A percentile compares a stretch with the other conserved stretches of the same genome.
Evolutionary conservation across 2,888 invertebrate genomes (phyloP).

Genomic region (Schrankia costaestrigalis): DNA sequence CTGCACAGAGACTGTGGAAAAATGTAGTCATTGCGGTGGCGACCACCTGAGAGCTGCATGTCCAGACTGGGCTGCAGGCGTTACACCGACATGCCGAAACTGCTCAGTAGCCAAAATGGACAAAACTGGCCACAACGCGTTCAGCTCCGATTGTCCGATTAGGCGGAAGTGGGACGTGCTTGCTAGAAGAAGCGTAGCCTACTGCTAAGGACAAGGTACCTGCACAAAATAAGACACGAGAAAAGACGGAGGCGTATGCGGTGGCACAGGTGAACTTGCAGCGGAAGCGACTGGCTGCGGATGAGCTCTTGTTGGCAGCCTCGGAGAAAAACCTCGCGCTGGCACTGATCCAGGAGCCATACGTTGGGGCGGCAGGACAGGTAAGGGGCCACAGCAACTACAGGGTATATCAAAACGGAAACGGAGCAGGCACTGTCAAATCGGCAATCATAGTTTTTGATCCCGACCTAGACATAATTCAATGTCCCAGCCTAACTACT

Average conservation of each 20-base stretch:
- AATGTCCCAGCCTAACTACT: neutral
- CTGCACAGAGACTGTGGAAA: neutral
- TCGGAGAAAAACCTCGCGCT: neutral
- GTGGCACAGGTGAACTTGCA: neutral
- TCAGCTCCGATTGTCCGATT: neutral
- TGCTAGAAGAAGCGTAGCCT: neutral
- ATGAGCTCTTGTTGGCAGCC: neutral
- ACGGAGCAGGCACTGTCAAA: neutral
- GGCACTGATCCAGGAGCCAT: neutral
- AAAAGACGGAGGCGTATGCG: no score
- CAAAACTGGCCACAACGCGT: neutral
- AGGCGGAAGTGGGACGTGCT: neutral
- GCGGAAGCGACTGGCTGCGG: neutral
- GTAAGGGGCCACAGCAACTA: neutral
- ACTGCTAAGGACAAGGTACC: neutral
- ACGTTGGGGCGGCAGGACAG: neutral
- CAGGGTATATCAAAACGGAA: neutral
- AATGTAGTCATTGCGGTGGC: neutral
- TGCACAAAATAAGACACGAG: neutral
- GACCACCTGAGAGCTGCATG: neutral
- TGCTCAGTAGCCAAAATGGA: neutral
- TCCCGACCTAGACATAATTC: neutral
- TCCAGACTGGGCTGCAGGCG: no score
- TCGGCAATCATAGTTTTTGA: neutral
- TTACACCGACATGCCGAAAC: neutral